A percentile compares a stretch with the other conserved stretches of the same genome.
Conservation (phyloP, 1,140 invertebrate genomes). For the Cyphomyrmex costatus region DNA sequence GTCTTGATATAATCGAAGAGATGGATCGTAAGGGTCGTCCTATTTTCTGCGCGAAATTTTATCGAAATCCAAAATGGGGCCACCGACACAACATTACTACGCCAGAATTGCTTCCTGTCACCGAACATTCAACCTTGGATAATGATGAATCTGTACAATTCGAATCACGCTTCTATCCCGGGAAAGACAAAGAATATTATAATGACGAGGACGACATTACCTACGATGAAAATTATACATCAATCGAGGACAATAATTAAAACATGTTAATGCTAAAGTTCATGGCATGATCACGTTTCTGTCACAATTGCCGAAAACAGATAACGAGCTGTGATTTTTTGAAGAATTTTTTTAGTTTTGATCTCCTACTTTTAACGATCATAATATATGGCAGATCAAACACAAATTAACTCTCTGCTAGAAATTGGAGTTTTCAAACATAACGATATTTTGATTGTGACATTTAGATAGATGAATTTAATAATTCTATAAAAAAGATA, state of each 20-base stretch:
- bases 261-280: background rate
- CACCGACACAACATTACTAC: background rate
- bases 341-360: background rate
- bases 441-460: too few species aligned
- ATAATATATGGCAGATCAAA: too few species aligned
- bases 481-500: too few species aligned
- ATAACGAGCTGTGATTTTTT: background rate
- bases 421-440: too few species aligned
- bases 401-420: too few species aligned
- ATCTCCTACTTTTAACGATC: too few species aligned
- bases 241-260: background rate
- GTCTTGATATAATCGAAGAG: conserved; percentile 17
- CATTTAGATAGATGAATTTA: too few species aligned
- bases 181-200: background rate
- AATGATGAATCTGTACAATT: background rate
- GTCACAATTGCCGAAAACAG: background rate
- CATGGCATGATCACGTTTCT: background rate
- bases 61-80: conserved; percentile 32
- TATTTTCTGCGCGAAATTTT: conserved; percentile 47
- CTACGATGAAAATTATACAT: background rate
- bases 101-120: background rate
- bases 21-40: background rate
- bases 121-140: background rate
- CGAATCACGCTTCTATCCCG: background rate
- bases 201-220: background rate